Evolutionary conservation across 1,140 invertebrate genomes (phyloP), one percentile per base, ranked within the genome.

Genomic region (Wiebesia pumilae): DNA sequence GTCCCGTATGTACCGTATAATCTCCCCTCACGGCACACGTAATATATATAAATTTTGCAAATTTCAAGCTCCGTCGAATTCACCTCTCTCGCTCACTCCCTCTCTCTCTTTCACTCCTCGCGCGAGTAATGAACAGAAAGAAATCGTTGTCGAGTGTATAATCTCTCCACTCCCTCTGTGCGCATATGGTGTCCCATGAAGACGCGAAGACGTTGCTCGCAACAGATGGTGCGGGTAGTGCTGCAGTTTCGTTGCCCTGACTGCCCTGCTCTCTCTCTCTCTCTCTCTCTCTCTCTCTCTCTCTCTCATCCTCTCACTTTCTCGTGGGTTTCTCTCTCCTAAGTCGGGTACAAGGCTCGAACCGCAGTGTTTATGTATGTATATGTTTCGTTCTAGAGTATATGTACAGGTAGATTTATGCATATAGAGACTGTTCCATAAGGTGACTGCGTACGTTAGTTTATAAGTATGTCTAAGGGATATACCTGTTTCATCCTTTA

Each of bases 161-260:
- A 83, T 84, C 83, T 78, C 54, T 77, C 77, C 47, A 54, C 67
- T 82, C 81, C 38, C 81, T 67, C 62, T 43, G 51, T 40, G 82
- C 71, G 71, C 82, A 83, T 83, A 83, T 83, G 82, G 82, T 83
- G 82, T 83, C 82, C 82, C 82, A 83, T 77, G 71, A 62, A 83
- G 81, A 51, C 71, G 82, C 82, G 82, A 83, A 83, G 82, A 83
- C 82, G 71, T 83, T 83, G 69, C 67, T 54, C 27, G 81, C 51
- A 83, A 77, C 82, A 83, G 82, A 83, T 83, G 82, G 82, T 83
- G 81, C 69, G 81, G 81, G 51, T 82, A 69, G 81, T 79, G 14
- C 65, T n/a, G 81, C 14, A 38, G 58, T 65, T 35, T 65, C 58
- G 58, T 38, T 81, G 54, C 33, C 35, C 79, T 81, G 38, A 9